A percentile compares a stretch with the other conserved stretches of the same genome.
These are phyloP conservation scores for Trachelus stipa DNA, from an alignment of 2,888 invertebrate species.

Conservation along the genomic window DNA sequence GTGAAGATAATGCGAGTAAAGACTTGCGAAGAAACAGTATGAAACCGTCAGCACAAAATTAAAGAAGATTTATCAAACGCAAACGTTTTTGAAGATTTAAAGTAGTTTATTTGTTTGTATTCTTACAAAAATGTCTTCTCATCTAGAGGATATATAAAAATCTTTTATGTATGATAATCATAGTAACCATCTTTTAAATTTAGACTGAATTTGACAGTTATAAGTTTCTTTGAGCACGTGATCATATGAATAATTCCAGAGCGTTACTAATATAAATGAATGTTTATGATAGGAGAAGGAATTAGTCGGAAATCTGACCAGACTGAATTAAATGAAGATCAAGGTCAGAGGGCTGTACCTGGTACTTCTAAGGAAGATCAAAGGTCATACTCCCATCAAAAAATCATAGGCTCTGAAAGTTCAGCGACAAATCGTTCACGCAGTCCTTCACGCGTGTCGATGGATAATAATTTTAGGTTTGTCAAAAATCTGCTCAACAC, in stretches of 20 bases:
- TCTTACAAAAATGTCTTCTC: background rate
- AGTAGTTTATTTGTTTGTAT: too few species aligned
- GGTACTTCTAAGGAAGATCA: background rate
- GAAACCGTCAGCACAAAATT: background rate
- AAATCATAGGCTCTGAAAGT: background rate
- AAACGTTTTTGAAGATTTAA: background rate
- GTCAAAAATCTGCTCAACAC: background rate
- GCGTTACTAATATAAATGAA: background rate
- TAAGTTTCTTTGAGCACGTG: background rate
- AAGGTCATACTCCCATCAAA: background rate
- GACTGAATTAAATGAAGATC: background rate
- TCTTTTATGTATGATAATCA: background rate
- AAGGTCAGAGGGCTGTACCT: background rate
- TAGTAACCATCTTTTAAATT: background rate
- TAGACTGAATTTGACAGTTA: background rate
- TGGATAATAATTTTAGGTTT: background rate
- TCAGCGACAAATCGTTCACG: background rate
- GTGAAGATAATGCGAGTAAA: background rate
- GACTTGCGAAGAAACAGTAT: background rate
- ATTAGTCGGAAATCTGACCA: background rate
- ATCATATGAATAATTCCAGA: background rate
- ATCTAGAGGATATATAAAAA: background rate
- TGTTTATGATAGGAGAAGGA: background rate
- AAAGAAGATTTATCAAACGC: background rate
- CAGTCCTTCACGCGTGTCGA: background rate